Percentiles rank a stretch among this genome's conserved stretches.
Conservation (phyloP, 2,888 invertebrate genomes). For the Tigriopus californicus region DNA sequence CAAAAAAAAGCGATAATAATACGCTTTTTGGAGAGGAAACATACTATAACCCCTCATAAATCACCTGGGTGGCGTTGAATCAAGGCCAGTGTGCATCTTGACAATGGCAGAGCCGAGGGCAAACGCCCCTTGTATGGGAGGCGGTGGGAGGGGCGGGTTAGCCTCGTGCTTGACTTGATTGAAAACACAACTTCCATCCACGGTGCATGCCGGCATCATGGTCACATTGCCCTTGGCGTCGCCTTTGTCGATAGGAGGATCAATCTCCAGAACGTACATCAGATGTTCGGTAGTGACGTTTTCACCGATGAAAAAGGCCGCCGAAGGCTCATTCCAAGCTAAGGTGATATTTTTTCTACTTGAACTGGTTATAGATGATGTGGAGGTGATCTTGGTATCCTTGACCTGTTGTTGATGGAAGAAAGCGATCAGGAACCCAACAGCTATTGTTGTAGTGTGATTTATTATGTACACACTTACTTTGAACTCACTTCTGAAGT, state of each 20-base stretch:
- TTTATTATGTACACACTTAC: no score
- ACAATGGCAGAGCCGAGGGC: no score
- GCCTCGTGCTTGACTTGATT: not conserved
- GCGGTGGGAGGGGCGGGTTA: not conserved
- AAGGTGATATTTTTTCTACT: not conserved
- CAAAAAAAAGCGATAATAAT: no score
- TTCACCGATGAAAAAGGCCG: not conserved
- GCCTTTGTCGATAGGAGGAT: not conserved
- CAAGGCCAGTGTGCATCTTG: no score
- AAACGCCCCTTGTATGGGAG: not conserved
- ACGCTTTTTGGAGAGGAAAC: no score
- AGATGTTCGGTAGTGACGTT: not conserved
- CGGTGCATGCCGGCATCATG: not conserved
- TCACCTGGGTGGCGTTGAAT: no score
- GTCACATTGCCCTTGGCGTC: not conserved
- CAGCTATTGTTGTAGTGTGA: no score
- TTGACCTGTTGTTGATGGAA: no score
- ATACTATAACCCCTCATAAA: no score
- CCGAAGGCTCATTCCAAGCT: slow-evolving; percentile 1
- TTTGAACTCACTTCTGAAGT: not conserved
- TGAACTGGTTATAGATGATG: not conserved
- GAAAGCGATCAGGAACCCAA: no score
- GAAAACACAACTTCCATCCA: not conserved
- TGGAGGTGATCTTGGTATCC: not conserved
- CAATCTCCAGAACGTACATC: not conserved